phyloP scores from a whole-genome alignment of 2,888 invertebrate species.

The Epistrophe eligans region DNA sequence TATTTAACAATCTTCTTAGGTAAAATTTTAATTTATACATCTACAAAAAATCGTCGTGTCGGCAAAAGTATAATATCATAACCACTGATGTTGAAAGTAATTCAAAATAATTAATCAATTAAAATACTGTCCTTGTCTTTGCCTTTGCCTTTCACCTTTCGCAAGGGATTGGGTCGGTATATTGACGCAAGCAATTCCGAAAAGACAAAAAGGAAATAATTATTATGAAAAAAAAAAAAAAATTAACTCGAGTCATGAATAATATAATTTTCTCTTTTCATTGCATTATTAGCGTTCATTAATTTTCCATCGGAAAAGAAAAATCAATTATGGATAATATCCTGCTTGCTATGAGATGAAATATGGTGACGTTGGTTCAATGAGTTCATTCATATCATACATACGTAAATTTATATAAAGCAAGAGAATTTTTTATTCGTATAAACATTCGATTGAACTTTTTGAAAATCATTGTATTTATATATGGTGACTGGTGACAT shows the following conservation, averaged over 20 bases:
- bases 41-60: background rate
- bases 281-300: conserved; percentile 66
- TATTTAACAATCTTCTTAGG: background rate
- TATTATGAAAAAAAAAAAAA: conserved; percentile 11
- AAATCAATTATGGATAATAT: conserved; percentile 65
- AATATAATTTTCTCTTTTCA: conserved; percentile 60
- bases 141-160: conserved; percentile 6
- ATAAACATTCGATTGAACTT: conserved; percentile 37
- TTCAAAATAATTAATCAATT: conserved; percentile 63
- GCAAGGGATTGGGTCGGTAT: background rate
- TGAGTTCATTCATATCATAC: too few relatives aligned
- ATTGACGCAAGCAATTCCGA: conserved; percentile 28
- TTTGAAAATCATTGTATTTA: background rate
- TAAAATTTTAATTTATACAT: background rate
- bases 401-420: too few relatives aligned
- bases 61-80: background rate
- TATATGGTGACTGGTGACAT: background rate
- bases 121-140: conserved; percentile 13
- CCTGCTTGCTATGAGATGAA: conserved; percentile 15
- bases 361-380: background rate
- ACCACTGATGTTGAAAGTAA: conserved; percentile 39
- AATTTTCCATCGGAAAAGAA: conserved; percentile 53
- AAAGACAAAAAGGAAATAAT: conserved; percentile 37
- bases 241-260: conserved; percentile 53
- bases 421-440: conserved; percentile 7